Evolutionary conservation across 2,113 vertebrate species (phyloP).

Genomic region (Petrocephalus microphthalmus): DNA sequence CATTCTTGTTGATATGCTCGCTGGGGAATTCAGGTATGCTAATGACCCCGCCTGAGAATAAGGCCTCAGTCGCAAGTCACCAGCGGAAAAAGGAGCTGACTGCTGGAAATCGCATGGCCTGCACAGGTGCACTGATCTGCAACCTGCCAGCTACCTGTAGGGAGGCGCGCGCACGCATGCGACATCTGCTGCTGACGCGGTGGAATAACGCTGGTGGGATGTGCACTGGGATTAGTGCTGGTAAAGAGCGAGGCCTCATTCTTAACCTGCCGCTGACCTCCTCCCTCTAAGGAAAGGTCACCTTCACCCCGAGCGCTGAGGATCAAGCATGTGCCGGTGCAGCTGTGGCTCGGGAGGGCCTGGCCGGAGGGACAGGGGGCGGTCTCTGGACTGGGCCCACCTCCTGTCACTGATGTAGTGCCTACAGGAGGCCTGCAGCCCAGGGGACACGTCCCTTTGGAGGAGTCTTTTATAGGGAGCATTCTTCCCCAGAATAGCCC

Average conservation of each 20-base stretch:
- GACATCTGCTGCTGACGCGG: conserved; percentile 47
- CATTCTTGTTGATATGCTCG: neutral
- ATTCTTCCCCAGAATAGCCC: neutral
- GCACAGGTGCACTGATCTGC: conserved; percentile 38
- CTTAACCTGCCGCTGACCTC: conserved; percentile 13
- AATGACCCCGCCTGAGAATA: neutral
- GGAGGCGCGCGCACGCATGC: conserved; percentile 32
- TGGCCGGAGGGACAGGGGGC: neutral
- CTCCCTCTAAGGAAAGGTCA: conserved; percentile 33
- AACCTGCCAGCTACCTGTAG: conserved; percentile 39
- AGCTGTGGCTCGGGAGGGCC: neutral
- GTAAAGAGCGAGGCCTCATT: neutral
- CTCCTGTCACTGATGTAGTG: neutral
- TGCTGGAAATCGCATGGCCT: conserved; percentile 10
- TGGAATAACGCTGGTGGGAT: conserved; percentile 14
- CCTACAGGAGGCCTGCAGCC: neutral
- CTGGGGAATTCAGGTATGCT: neutral
- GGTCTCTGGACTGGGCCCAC: neutral
- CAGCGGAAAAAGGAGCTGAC: conserved; percentile 20
- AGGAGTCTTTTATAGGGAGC: neutral
- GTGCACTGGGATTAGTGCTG: conserved; percentile 22
- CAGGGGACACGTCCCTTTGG: neutral
- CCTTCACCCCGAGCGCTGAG: conserved; percentile 29
- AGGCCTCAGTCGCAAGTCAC: neutral
- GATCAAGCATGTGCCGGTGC: neutral